Percentiles rank a stretch among this genome's conserved stretches.
phyloP scores from a whole-genome alignment of 2,797 vertebrate genomes.

The Macrochelys suwanniensis region DNA sequence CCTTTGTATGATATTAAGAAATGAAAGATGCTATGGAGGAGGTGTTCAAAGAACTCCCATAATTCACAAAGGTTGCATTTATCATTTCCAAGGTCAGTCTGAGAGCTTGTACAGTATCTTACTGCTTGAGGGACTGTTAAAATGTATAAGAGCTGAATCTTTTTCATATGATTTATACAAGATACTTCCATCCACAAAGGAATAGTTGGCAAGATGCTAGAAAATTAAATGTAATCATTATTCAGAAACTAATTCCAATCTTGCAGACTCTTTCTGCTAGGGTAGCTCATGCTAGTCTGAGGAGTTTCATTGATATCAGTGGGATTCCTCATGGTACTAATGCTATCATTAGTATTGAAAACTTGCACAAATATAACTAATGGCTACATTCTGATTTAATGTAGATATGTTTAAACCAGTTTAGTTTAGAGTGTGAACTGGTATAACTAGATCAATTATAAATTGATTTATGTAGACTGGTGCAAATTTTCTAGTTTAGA shows the following conservation, averaged over 20 bases:
- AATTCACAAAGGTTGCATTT: neutral
- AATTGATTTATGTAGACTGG: neutral
- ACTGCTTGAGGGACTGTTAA: accelerated
- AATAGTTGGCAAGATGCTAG: neutral
- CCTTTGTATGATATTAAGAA: neutral
- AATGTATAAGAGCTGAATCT: accelerated
- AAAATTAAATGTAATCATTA: neutral
- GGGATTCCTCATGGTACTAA: neutral
- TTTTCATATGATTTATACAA: neutral
- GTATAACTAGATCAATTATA: neutral
- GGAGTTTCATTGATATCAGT: neutral
- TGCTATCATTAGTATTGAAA: neutral
- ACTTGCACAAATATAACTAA: neutral
- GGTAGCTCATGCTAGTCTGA: accelerated
- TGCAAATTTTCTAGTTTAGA: neutral
- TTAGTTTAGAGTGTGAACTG: neutral
- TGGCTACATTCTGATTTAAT: neutral
- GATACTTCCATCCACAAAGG: neutral
- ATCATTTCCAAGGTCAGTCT: accelerated
- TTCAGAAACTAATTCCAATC: neutral
- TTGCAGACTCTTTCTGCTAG: accelerated
- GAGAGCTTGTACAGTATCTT: accelerated
- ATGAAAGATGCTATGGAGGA: neutral
- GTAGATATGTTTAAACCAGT: too few relatives aligned
- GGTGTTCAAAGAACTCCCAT: neutral